A percentile compares a stretch with the other conserved stretches of the same genome.
phyloP scores from a whole-genome alignment of 2,888 invertebrate species.

The Adineta ricciae region DNA sequence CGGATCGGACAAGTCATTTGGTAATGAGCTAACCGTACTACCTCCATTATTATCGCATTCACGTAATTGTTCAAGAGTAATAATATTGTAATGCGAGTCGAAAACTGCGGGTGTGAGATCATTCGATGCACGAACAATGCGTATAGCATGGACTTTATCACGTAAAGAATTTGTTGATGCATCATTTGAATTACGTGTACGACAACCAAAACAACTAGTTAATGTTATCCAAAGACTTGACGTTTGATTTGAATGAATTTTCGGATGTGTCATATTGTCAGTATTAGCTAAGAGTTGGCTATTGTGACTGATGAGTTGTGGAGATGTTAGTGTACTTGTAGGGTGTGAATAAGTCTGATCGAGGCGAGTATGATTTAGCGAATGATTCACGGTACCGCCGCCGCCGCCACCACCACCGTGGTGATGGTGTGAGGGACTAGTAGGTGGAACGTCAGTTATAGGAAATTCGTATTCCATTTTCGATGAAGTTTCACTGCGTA shows the following conservation, averaged over 20 bases:
- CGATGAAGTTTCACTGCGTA: slow-evolving; percentile 1
- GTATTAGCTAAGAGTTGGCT: not conserved
- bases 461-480: slow-evolving; percentile 23
- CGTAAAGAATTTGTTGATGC: not conserved
- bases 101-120: slow-evolving; percentile 6
- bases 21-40: not conserved
- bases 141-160: slow-evolving; percentile 20
- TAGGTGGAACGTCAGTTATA: not conserved
- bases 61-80: slow-evolving; percentile 14
- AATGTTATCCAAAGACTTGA: not conserved
- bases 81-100: slow-evolving; percentile 17
- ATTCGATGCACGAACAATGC: slow-evolving; percentile 16
- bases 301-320: not conserved
- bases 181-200: not conserved
- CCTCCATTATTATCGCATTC: not conserved
- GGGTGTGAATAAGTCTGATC: not conserved
- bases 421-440: not conserved
- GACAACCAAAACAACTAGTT: slow-evolving; percentile 8
- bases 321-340: not conserved
- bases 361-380: not conserved
- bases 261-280: not conserved
- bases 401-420: not conserved
- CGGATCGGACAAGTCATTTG: slow-evolving; percentile 5
- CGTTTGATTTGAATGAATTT: not conserved
- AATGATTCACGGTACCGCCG: not conserved